Evolutionary conservation across 2,113 vertebrate genomes (phyloP).

Genomic region (Pituophis catenifer): DNA sequence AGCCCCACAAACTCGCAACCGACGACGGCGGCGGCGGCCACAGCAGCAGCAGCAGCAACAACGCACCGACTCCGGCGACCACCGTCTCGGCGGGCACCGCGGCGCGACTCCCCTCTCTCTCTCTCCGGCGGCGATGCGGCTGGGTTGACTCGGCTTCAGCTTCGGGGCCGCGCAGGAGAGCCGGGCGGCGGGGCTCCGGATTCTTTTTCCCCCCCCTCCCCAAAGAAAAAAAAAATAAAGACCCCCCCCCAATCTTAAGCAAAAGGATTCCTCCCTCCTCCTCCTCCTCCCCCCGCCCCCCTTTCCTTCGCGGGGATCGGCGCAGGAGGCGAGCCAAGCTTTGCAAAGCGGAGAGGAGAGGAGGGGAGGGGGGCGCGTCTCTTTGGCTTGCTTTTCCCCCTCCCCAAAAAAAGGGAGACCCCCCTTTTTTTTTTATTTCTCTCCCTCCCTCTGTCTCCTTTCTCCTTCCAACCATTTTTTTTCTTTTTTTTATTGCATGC

Average conservation of each 20-base stretch:
- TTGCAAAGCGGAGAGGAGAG: too few relatives aligned
- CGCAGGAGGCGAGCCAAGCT: too few relatives aligned
- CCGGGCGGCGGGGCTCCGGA: neutral
- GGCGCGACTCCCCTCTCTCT: neutral
- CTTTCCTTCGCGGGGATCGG: too few relatives aligned
- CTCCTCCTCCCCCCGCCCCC: too few relatives aligned
- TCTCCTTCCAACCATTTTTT: too few relatives aligned
- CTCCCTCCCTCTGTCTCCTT: neutral
- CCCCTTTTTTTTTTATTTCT: too few relatives aligned
- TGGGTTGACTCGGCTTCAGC: conserved; percentile 42
- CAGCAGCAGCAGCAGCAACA: neutral
- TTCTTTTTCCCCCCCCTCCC: neutral
- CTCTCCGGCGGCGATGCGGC: conserved; percentile 27
- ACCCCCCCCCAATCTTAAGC: too few relatives aligned
- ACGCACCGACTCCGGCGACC: neutral
- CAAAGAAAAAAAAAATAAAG: neutral
- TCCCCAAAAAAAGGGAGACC: too few relatives aligned
- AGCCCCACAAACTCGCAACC: neutral
- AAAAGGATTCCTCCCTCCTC: too few relatives aligned
- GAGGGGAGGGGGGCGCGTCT: neutral
- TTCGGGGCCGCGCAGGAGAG: neutral
- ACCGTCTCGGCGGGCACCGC: conserved; percentile 27
- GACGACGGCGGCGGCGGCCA: too few relatives aligned
- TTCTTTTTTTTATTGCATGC: too few relatives aligned
- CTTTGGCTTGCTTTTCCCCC: neutral